Base-by-base conservation (phyloP, 2,797 vertebrate genomes). In the Pampus argenteus region DNA sequence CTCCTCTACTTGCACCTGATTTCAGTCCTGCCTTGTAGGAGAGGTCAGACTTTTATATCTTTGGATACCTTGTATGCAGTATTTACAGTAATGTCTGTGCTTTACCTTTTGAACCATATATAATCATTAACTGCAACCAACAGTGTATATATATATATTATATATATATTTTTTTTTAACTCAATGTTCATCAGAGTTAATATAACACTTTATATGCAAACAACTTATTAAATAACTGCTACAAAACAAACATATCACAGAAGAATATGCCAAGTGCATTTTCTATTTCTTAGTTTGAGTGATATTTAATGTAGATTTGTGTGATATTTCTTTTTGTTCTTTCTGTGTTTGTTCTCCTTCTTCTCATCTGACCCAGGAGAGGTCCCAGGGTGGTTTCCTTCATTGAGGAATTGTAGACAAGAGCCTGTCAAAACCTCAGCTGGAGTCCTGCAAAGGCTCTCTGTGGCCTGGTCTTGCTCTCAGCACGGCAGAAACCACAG, bases 401-500 rank as follows among this genome's bases (percentile, higher is more conserved):
- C 82, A 91, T 87, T 73, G 75, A 82, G 73, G 66, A 71, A 71
- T 60, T 23, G 65, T 79, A 90, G 90, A 82, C 80, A 63, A 67
- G 79, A 74, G 66, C 67, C 86, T 93, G 91, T 93, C 91, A 91
- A 86, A 91, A 71, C 68, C 79, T 81, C 87, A 87, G 86, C 87
- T 74, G 82, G 81, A 92, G 82, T 73, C 77, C 78, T 61, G 74
- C 51, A 38, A 74, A 81, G 80, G 38, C 76, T 79, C 74, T 83
- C 74, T 62, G 62, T 63, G 77, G 71, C 81, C 67, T 36, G 62
- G 67, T 86, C 83, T 48, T 40, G 60, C 79, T 88, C 80, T 66
- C 86, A 76, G 80, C 74, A 57, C 72, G 63, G 54, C 42, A 57
- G 64, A 78, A 64, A 78, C 72, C 75, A 64, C 77, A 59, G 79